These are phyloP conservation scores for Adelosebastes latens DNA, from an alignment of 2,797 vertebrate genomes.

Conservation along the genomic window DNA sequence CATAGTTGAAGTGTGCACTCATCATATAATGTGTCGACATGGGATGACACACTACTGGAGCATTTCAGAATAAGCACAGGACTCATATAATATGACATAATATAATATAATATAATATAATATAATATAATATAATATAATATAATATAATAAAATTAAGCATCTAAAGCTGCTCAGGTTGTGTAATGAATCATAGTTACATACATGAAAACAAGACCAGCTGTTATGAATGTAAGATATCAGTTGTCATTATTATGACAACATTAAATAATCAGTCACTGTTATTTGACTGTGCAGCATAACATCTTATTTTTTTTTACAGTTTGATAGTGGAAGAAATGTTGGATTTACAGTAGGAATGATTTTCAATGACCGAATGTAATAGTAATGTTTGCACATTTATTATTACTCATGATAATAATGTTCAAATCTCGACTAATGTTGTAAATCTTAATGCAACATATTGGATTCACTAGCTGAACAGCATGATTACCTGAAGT, in stretches of 20 bases:
- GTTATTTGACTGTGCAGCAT: constrained; percentile 2
- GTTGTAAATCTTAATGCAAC: not conserved
- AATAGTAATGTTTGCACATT: not conserved
- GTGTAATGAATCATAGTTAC: not conserved
- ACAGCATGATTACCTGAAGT: constrained; percentile 85
- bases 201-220: constrained; percentile 3
- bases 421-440: not conserved
- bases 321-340: not conserved
- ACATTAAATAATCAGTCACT: constrained; percentile 37
- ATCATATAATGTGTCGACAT: constrained; percentile 60
- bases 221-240: constrained; percentile 23
- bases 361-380: not conserved
- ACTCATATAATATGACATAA: not conserved
- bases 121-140: too few relatives aligned
- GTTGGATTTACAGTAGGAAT: not conserved
- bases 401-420: not conserved
- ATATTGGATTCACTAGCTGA: not conserved
- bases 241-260: constrained; percentile 31
- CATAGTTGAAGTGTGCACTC: constrained; percentile 65
- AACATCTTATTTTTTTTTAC: not conserved
- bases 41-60: constrained; percentile 37
- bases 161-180: not conserved
- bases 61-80: constrained; percentile 26
- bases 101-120: too few relatives aligned
- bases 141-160: not conserved